A percentile compares a stretch with the other conserved stretches of the same genome.
Evolutionary conservation across 1,140 invertebrate genomes (phyloP).

Genomic region (Metaphire vulgaris): DNA sequence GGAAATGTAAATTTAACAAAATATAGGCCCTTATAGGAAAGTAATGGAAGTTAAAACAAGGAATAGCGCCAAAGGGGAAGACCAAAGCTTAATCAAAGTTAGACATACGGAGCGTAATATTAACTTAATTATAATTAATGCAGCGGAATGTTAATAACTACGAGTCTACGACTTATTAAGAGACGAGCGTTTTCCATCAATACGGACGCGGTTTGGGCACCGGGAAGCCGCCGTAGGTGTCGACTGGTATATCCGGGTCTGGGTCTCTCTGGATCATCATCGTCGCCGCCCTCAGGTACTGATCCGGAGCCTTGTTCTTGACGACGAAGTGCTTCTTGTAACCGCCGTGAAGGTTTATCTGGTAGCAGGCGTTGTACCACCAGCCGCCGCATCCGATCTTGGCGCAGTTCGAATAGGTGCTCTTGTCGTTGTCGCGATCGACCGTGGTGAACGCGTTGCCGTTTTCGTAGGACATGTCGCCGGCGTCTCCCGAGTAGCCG

Average conservation of each 20-base stretch:
- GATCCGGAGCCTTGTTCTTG: neutral
- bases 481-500: conserved; percentile 27
- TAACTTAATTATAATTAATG: too few relatives aligned
- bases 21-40: too few relatives aligned
- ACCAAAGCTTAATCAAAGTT: too few relatives aligned
- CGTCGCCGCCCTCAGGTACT: neutral
- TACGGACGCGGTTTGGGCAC: too few relatives aligned
- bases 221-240: neutral
- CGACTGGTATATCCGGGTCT: neutral
- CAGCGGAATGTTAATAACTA: too few relatives aligned
- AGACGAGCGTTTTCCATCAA: too few relatives aligned
- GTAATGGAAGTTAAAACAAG: too few relatives aligned
- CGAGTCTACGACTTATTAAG: too few relatives aligned
- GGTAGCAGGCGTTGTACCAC: conserved; percentile 73
- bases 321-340: conserved; percentile 55
- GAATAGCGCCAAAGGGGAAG: too few relatives aligned
- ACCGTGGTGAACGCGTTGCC: conserved; percentile 67
- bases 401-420: conserved; percentile 65
- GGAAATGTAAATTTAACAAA: too few relatives aligned
- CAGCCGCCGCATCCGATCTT: conserved; percentile 55
- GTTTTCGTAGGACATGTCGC: conserved; percentile 33
- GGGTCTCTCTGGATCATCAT: conserved; percentile 4
- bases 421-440: conserved; percentile 67
- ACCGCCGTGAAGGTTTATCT: conserved; percentile 84
- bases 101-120: too few relatives aligned